These are phyloP conservation scores for Trisateles emortualis DNA, from an alignment of 2,888 invertebrate species.

Conservation along the genomic window DNA sequence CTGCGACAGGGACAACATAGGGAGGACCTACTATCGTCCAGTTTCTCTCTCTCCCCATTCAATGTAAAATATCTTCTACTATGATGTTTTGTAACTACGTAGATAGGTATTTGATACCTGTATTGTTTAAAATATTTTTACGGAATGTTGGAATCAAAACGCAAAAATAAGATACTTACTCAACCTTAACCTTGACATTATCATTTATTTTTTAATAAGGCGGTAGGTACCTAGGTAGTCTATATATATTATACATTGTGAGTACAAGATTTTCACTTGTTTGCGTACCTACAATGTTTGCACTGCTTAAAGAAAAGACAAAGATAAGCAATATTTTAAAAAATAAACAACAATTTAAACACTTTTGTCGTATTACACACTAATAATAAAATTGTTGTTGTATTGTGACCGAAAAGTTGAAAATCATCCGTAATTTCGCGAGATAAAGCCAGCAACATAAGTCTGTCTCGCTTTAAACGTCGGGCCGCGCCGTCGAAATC, in stretches of 20 bases:
- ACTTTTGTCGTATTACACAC: background rate
- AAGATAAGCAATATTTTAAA: too few relatives aligned
- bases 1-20: conserved; percentile 71
- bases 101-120: background rate
- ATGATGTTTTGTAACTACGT: background rate
- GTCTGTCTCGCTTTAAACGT: conserved; percentile 51
- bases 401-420: conserved; percentile 41
- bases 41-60: conserved; percentile 62
- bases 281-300: too few relatives aligned
- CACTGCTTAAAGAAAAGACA: too few relatives aligned
- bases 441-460: conserved; percentile 47
- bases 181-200: conserved; percentile 20
- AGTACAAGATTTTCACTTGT: too few relatives aligned
- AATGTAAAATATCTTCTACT: conserved; percentile 21
- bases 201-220: too few relatives aligned
- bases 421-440: conserved; percentile 44
- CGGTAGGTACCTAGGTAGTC: too few relatives aligned
- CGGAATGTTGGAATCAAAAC: background rate
- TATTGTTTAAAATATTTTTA: too few relatives aligned
- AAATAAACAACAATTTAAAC: background rate
- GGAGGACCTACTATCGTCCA: conserved; percentile 52
- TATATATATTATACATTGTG: too few relatives aligned
- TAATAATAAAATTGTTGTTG: conserved; percentile 9
- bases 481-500: conserved; percentile 52
- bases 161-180: background rate